Percentiles rank a stretch among this genome's conserved stretches.
Conservation (phyloP, 2,113 vertebrate species). For the Polypterus senegalus region DNA sequence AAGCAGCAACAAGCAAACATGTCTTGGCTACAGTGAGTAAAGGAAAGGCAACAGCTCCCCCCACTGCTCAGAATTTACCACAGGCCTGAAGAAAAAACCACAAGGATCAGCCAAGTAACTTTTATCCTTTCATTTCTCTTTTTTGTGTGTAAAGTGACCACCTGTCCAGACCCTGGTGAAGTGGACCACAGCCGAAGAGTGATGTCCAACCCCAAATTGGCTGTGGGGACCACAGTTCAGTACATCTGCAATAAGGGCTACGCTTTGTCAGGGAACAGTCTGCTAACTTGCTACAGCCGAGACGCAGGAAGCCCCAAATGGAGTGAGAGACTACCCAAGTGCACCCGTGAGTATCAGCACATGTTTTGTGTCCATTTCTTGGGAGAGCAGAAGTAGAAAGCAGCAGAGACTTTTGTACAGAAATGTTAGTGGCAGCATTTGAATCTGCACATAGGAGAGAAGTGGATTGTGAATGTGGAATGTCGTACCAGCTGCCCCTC, state of each 20-base stretch:
- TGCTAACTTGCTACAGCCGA: slow-evolving; percentile 73
- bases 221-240: slow-evolving; percentile 72
- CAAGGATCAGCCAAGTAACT: too few species aligned
- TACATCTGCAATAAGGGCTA: slow-evolving; percentile 82
- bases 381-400: too few species aligned
- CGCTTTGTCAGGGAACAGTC: slow-evolving; percentile 59
- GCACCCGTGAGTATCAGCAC: slow-evolving; percentile 60
- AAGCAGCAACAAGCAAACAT: slow-evolving; percentile 1
- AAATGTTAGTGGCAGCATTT: too few species aligned
- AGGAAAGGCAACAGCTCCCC: slow-evolving; percentile 1
- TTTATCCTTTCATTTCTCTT: not conserved
- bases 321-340: slow-evolving; percentile 79
- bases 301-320: slow-evolving; percentile 73
- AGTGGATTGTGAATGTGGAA: too few species aligned
- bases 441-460: too few species aligned
- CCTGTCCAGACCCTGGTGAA: slow-evolving; percentile 72
- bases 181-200: slow-evolving; percentile 81
- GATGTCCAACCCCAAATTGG: slow-evolving; percentile 68
- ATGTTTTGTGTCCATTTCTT: too few species aligned
- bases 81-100: too few species aligned
- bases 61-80: too few species aligned
- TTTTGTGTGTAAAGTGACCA: slow-evolving; percentile 50
- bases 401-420: too few species aligned
- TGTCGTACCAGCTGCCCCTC: too few species aligned
- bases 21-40: not conserved